Conservation (phyloP, 2,888 invertebrate species). For the Eristalinus aeneus region DNA sequence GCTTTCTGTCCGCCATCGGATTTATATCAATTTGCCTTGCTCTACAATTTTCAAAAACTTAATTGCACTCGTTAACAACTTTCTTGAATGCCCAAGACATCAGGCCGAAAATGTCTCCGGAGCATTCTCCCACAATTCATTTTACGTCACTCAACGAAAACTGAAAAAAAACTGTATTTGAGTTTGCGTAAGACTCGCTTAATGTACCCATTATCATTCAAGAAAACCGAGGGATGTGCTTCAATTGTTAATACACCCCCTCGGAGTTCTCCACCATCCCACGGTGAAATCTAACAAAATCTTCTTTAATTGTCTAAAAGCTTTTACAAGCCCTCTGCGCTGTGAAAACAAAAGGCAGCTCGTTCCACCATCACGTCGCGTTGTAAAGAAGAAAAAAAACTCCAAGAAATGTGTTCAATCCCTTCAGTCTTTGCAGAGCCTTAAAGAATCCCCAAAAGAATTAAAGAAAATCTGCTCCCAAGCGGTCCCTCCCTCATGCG, state of each 20-base stretch:
- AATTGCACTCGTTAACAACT: background rate
- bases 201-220: background rate
- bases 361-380: background rate
- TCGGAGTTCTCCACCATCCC: background rate
- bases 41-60: background rate
- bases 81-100: background rate
- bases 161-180: background rate
- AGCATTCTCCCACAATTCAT: background rate
- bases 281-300: background rate
- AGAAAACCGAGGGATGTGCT: background rate
- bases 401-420: slow-evolving; percentile 38
- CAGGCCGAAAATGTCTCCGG: background rate
- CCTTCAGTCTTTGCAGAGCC: slow-evolving; percentile 18
- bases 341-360: background rate
- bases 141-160: background rate
- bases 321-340: slow-evolving; percentile 6
- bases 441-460: slow-evolving; percentile 28
- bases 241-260: background rate
- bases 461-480: slow-evolving; percentile 26
- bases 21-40: no score
- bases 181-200: background rate
- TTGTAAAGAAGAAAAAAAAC: background rate
- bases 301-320: slow-evolving; percentile 10
- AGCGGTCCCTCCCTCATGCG: background rate
- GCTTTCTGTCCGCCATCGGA: no score